phyloP scores from a whole-genome alignment of 1,140 invertebrate genomes.

The Diplogasteroides magnus region DNA sequence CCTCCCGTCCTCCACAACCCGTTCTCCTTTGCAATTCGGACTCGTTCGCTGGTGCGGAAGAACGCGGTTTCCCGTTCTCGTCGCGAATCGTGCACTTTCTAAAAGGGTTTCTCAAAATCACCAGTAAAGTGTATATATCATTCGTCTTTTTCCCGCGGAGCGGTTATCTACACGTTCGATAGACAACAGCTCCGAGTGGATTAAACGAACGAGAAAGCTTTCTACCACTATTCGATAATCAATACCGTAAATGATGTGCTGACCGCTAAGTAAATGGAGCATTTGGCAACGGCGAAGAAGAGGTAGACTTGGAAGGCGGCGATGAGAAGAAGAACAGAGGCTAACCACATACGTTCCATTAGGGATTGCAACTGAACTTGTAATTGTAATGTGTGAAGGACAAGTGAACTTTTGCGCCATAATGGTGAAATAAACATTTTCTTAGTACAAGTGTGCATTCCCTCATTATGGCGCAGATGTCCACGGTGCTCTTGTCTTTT shows the following conservation, averaged over 20 bases:
- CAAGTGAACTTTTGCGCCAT: neutral
- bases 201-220: neutral
- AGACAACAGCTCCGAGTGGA: too few relatives aligned
- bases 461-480: too few relatives aligned
- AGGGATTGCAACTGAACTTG: slow-evolving; percentile 41
- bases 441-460: too few relatives aligned
- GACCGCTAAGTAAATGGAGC: slow-evolving; percentile 46
- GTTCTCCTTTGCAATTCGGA: slow-evolving; percentile 45
- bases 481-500: too few relatives aligned
- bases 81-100: slow-evolving; percentile 20
- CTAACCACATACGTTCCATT: slow-evolving; percentile 50
- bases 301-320: slow-evolving; percentile 50
- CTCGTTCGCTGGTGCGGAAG: slow-evolving; percentile 34
- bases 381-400: slow-evolving; percentile 8
- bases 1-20: slow-evolving; percentile 48
- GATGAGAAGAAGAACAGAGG: slow-evolving; percentile 41
- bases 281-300: slow-evolving; percentile 46
- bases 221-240: neutral
- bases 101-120: slow-evolving; percentile 9
- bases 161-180: too few relatives aligned
- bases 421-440: neutral
- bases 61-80: slow-evolving; percentile 21
- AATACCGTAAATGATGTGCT: slow-evolving; percentile 10
- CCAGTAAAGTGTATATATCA: too few relatives aligned
- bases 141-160: too few relatives aligned